Percentiles rank a stretch among this genome's conserved stretches.
phyloP scores from a whole-genome alignment of 2,113 vertebrate genomes.

The mouse (Mus musculus) region GRCm39 chrX:7432501-7433000 shows the following conservation, averaged over 20 bases:
- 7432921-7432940: conserved; percentile 44
- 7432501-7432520: neutral
- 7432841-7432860: neutral
- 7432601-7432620: neutral
- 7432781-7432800: neutral
- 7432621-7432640: conserved; percentile 41
- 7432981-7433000: conserved; percentile 51
- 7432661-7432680: conserved; percentile 39
- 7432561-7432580: neutral
- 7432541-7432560: neutral
- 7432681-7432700: conserved; percentile 21
- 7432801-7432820: neutral
- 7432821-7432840: conserved; percentile 48
- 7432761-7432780: conserved; percentile 19
- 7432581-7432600: neutral
- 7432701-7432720: neutral
- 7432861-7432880: conserved; percentile 50
- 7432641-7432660: neutral
- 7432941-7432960: conserved; percentile 2
- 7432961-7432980: neutral
- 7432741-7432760: neutral
- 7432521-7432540: neutral
- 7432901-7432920: neutral
- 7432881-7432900: neutral
- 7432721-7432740: neutral